These are phyloP conservation scores for Takifugu bimaculatus DNA, from an alignment of 2,113 vertebrate species.

Conservation along the genomic window DNA sequence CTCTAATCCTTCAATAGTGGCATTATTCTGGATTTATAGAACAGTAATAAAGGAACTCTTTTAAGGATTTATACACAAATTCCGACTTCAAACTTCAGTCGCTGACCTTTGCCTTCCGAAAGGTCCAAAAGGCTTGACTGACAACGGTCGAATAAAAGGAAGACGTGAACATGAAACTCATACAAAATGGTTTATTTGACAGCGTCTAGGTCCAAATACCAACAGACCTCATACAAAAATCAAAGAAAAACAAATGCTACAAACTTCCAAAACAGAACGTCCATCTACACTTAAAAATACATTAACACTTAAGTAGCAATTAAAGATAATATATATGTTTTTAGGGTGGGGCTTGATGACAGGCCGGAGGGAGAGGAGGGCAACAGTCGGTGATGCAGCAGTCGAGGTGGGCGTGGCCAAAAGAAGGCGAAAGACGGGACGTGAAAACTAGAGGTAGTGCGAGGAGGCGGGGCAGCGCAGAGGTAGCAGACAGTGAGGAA, in stretches of 20 bases:
- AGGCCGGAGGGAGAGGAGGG: slow-evolving; percentile 25
- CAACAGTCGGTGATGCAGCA: slow-evolving; percentile 63
- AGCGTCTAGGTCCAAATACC: slow-evolving; percentile 76
- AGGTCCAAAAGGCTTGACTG: no score
- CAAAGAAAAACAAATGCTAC: slow-evolving; percentile 70
- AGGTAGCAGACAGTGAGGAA: slow-evolving; percentile 59
- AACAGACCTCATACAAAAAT: slow-evolving; percentile 69
- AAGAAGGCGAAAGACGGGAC: slow-evolving; percentile 1
- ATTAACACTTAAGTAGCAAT: slow-evolving; percentile 70
- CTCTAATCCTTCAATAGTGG: no score
- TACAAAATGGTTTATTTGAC: slow-evolving; percentile 79
- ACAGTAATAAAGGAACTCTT: no score
- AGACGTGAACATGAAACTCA: slow-evolving; percentile 15
- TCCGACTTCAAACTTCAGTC: no score
- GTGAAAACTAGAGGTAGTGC: slow-evolving; percentile 51
- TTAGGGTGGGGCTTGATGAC: not conserved
- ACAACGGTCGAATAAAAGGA: not conserved
- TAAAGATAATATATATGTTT: slow-evolving; percentile 64
- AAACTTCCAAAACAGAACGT: slow-evolving; percentile 65
- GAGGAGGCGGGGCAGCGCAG: slow-evolving; percentile 38
- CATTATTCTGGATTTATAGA: no score
- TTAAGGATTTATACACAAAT: no score
- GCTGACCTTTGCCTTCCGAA: no score
- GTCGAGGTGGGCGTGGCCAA: slow-evolving; percentile 57
- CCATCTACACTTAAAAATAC: slow-evolving; percentile 80